A percentile compares a stretch with the other conserved stretches of the same genome.
Conservation (phyloP, 2,113 vertebrate genomes). For the Deroptyus accipitrinus region DNA sequence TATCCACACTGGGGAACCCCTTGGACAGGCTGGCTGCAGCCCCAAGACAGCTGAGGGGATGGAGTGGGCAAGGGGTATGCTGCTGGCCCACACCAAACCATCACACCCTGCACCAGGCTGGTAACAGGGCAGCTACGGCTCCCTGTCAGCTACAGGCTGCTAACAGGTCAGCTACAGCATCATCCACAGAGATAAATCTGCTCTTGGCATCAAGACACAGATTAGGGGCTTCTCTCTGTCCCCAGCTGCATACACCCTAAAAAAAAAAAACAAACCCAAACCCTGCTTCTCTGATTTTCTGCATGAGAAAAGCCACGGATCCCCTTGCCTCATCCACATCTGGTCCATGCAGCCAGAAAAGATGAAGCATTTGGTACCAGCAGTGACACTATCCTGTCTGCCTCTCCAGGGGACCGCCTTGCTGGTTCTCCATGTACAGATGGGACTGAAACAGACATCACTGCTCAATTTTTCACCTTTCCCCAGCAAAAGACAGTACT, state of each 20-base stretch:
- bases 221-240: background rate
- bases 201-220: background rate
- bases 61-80: background rate
- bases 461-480: background rate
- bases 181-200: background rate
- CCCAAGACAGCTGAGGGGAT: rapidly evolving
- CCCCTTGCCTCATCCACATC: background rate
- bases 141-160: no score
- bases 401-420: background rate
- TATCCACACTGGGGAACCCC: background rate
- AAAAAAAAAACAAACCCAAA: background rate
- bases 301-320: background rate
- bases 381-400: background rate
- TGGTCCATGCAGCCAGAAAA: background rate
- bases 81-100: background rate
- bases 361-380: background rate
- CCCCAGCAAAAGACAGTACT: rapidly evolving
- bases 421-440: background rate
- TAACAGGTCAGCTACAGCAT: background rate
- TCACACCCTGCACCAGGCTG: background rate
- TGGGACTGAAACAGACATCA: background rate
- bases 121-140: background rate
- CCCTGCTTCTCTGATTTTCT: background rate
- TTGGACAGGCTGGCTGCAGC: background rate
- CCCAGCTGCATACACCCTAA: background rate